Evolutionary conservation across 2,888 invertebrate genomes (phyloP).

Genomic region (Bombylius discolor): DNA sequence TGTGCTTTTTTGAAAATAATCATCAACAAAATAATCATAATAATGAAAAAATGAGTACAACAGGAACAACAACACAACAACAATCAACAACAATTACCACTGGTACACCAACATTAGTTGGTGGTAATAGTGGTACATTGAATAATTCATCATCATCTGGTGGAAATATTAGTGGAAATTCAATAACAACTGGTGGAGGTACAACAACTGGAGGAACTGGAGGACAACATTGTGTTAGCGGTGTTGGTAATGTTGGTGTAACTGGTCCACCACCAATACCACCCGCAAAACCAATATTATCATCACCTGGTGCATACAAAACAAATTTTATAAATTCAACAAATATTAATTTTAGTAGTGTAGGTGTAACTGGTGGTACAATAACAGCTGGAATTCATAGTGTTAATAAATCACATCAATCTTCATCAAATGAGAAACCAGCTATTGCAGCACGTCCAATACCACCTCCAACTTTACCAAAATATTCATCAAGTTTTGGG

Average conservation of each 20-base stretch:
- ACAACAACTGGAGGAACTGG: not conserved
- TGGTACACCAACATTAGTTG: not conserved
- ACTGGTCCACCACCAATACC: conserved; percentile 20
- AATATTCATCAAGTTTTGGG: conserved; percentile 65
- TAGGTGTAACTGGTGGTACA: conserved; percentile 13
- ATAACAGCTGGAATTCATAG: conserved; percentile 23
- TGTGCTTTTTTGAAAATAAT: not conserved
- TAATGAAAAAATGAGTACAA: conserved; percentile 5
- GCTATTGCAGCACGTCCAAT: conserved; percentile 48
- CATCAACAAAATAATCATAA: not conserved
- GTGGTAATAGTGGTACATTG: not conserved
- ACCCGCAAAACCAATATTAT: conserved; percentile 21
- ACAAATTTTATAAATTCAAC: conserved; percentile 21
- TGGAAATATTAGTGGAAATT: not conserved
- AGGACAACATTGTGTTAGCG: no score
- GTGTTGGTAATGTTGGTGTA: not conserved
- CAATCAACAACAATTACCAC: not conserved
- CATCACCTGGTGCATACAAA: conserved; percentile 24
- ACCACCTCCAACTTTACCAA: conserved; percentile 66
- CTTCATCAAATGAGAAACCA: conserved; percentile 19
- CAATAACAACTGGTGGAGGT: not conserved
- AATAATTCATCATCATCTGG: not conserved
- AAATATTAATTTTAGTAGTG: conserved; percentile 21
- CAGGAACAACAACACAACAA: not conserved
- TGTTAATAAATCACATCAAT: conserved; percentile 20